Evolutionary conservation across 2,888 invertebrate genomes (phyloP).

Genomic region (Xylota segnis): DNA sequence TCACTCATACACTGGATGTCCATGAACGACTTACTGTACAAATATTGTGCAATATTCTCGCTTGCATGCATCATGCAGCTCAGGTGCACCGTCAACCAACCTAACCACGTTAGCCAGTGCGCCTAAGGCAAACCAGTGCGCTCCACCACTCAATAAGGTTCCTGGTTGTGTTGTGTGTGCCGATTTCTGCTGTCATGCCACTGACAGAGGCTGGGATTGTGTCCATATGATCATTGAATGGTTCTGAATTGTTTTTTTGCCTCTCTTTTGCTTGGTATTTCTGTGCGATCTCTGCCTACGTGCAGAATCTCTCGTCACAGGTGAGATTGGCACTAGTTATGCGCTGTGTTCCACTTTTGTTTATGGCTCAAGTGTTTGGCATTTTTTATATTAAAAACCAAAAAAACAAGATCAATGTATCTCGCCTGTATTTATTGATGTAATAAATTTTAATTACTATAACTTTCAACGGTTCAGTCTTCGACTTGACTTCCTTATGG

Average conservation of each 20-base stretch:
- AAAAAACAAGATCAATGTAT: not conserved
- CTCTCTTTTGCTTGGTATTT: constrained; percentile 1
- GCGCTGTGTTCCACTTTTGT: constrained; percentile 44
- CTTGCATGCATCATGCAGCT: constrained; percentile 57
- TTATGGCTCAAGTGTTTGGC: not conserved
- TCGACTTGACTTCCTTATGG: not conserved
- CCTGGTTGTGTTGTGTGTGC: constrained; percentile 27
- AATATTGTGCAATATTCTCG: constrained; percentile 63
- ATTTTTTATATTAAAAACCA: too few relatives aligned
- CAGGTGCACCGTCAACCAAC: constrained; percentile 59
- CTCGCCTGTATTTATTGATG: constrained; percentile 30
- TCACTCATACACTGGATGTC: constrained; percentile 35
- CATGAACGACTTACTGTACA: constrained; percentile 40
- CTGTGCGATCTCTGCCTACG: constrained; percentile 42
- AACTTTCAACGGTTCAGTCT: not conserved
- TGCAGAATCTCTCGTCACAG: constrained; percentile 48
- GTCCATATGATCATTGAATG: constrained; percentile 39
- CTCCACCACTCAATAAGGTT: constrained; percentile 43
- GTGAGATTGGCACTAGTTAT: constrained; percentile 2
- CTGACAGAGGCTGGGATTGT: not conserved
- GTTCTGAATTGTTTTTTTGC: constrained; percentile 12
- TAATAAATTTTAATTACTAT: constrained; percentile 21
- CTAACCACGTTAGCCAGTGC: constrained; percentile 41
- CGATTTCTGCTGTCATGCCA: constrained; percentile 17
- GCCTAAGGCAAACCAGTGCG: constrained; percentile 32